A percentile compares a stretch with the other conserved stretches of the same genome.
Conservation (phyloP, 2,888 invertebrate genomes). For the Adineta ricciae region DNA sequence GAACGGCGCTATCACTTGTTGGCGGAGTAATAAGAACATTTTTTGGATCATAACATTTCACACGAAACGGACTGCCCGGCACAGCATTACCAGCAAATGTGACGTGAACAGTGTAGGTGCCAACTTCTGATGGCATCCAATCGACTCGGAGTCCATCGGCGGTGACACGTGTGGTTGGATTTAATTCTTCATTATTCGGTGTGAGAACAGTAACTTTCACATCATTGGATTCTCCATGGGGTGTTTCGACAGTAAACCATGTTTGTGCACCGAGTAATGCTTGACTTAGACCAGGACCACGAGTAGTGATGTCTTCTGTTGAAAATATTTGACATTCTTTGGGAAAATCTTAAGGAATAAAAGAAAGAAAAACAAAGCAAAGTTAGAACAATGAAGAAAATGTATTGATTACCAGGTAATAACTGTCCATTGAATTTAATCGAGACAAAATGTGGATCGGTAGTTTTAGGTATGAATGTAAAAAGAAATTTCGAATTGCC, state of each 20-base stretch:
- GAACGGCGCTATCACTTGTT: neutral
- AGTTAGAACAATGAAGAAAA: too few species aligned
- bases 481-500: slow-evolving; percentile 75
- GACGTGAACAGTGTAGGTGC: slow-evolving; percentile 63
- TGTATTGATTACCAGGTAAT: slow-evolving; percentile 54
- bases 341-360: neutral
- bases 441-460: slow-evolving; percentile 81
- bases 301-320: neutral
- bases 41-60: slow-evolving; percentile 67
- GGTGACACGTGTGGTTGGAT: slow-evolving; percentile 23
- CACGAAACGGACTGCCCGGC: slow-evolving; percentile 70
- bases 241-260: slow-evolving; percentile 12
- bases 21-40: slow-evolving; percentile 57
- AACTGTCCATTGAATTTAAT: slow-evolving; percentile 88
- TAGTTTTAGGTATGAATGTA: slow-evolving; percentile 85
- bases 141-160: slow-evolving; percentile 33
- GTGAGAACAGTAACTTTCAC: slow-evolving; percentile 13
- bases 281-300: slow-evolving; percentile 14
- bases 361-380: neutral
- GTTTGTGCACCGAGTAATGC: slow-evolving; percentile 11
- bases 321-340: slow-evolving; percentile 22
- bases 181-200: slow-evolving; percentile 24
- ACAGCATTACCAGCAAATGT: slow-evolving; percentile 70
- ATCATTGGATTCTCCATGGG: neutral
- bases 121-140: slow-evolving; percentile 64